Conservation (phyloP, 1,140 invertebrate species). For the Brevipalpus yothersi region DNA sequence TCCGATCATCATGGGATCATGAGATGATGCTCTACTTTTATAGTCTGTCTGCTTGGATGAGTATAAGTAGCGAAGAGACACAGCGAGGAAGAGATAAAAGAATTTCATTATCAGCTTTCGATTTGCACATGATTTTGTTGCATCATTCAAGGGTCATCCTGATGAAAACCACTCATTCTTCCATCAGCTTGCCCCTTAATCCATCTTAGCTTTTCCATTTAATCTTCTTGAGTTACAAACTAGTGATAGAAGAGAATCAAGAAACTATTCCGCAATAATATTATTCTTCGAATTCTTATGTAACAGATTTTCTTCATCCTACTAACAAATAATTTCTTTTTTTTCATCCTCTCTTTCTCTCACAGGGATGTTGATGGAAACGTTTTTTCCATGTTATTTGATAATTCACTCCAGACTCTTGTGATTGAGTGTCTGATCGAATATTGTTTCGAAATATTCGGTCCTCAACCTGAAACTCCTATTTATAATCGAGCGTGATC, state of each 20-base stretch:
- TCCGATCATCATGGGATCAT: too few relatives aligned
- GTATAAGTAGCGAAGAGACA: too few relatives aligned
- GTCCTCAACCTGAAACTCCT: background rate
- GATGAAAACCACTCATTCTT: too few relatives aligned
- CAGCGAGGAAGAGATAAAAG: too few relatives aligned
- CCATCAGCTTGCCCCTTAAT: background rate
- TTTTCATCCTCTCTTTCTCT: background rate
- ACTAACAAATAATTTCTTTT: background rate
- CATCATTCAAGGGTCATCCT: too few relatives aligned
- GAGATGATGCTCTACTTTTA: too few relatives aligned
- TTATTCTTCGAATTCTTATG: background rate
- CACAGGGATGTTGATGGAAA: slow-evolving; percentile 5
- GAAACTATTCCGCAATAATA: background rate
- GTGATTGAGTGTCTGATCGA: slow-evolving; percentile 28
- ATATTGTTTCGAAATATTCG: slow-evolving; percentile 18
- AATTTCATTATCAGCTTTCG: too few relatives aligned
- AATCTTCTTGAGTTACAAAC: background rate
- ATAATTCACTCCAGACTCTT: slow-evolving; percentile 6
- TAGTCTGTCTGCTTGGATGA: too few relatives aligned
- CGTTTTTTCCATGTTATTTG: slow-evolving; percentile 5
- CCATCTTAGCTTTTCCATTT: background rate
- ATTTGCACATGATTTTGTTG: too few relatives aligned
- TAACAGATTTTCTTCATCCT: background rate
- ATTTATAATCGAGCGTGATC: background rate
- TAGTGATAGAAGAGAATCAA: background rate